Conservation (phyloP, 53 echinoderm and acorn worm genomes). For the Antedon mediterranea region DNA sequence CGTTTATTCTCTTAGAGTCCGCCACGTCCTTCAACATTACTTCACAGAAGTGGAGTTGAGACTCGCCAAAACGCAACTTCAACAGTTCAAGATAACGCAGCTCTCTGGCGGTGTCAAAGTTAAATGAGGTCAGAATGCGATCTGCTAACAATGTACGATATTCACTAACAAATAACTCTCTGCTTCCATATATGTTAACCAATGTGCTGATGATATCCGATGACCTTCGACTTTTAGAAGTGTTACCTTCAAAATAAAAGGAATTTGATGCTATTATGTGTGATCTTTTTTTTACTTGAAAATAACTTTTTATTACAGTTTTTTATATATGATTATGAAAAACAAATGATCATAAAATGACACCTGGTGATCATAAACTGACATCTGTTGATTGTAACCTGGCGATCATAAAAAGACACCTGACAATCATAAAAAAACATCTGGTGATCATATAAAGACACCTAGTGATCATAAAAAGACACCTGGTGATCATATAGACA, state of each 20-base stretch:
- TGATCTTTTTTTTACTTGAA: no score
- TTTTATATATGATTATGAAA: no score
- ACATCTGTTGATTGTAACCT: no score
- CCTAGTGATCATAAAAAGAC: no score
- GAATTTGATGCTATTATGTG: no score
- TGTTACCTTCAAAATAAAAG: slow-evolving; percentile 31
- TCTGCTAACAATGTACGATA: slow-evolving; percentile 87
- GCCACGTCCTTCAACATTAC: slow-evolving; percentile 97
- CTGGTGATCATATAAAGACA: no score
- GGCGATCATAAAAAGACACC: no score
- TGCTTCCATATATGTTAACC: slow-evolving; percentile 87
- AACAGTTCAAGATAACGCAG: slow-evolving; percentile 87
- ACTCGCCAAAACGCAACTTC: slow-evolving; percentile 86
- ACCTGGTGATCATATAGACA: no score
- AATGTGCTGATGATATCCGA: slow-evolving; percentile 94
- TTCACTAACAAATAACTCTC: slow-evolving; percentile 88
- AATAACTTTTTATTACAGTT: no score
- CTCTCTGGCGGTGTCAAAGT: slow-evolving; percentile 90
- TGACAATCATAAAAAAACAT: no score
- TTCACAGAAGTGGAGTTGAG: slow-evolving; percentile 94
- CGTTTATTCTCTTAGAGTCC: slow-evolving; percentile 58
- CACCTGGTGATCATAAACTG: no score
- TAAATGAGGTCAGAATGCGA: slow-evolving; percentile 75
- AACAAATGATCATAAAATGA: no score
- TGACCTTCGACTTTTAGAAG: slow-evolving; percentile 69